Evolutionary conservation across 1,140 invertebrate genomes (phyloP).

Genomic region (Neoseiulus cucumeris): DNA sequence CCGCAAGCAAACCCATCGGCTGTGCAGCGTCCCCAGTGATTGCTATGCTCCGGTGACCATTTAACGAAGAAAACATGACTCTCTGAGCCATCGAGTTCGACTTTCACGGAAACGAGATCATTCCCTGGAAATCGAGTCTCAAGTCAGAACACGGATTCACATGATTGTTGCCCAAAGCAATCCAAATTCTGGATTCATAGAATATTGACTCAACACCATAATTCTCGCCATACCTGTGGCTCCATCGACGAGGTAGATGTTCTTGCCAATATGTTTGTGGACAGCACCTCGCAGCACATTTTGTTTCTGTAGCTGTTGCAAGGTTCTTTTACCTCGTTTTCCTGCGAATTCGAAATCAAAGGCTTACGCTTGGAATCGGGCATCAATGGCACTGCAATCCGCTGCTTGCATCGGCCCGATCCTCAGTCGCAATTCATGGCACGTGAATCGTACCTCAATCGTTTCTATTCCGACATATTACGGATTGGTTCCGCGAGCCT

Average conservation of each 20-base stretch:
- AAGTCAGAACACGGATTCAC: no score
- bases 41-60: not conserved
- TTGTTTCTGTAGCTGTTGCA: not conserved
- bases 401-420: no score
- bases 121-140: no score
- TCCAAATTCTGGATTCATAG: no score
- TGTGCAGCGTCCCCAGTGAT: not conserved
- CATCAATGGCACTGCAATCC: no score
- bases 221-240: not conserved
- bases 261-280: not conserved
- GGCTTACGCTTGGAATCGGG: not conserved
- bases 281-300: not conserved
- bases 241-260: not conserved
- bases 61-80: not conserved
- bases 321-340: not conserved
- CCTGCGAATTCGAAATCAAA: not conserved
- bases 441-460: no score
- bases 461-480: no score
- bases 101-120: no score
- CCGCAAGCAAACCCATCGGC: slow-evolving; percentile 1
- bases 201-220: no score
- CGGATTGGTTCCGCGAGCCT: no score
- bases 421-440: no score
- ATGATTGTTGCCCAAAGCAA: no score
- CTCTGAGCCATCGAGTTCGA: not conserved